Evolutionary conservation across 53 echinoderm and acorn worm species (phyloP).

Genomic region (Echinometra lucunter): DNA sequence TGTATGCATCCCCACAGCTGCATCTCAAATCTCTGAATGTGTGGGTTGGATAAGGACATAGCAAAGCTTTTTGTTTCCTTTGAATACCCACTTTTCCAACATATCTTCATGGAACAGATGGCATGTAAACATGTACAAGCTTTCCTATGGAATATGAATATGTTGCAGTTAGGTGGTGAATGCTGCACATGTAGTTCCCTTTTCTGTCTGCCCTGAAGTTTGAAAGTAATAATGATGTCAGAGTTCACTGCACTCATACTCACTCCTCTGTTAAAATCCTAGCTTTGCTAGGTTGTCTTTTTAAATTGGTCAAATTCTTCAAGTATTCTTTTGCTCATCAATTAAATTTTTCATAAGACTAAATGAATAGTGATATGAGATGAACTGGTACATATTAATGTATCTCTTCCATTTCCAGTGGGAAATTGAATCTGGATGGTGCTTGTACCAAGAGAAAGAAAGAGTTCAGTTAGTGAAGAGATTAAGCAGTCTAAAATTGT

Average conservation of each 20-base stretch:
- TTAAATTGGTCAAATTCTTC: not conserved
- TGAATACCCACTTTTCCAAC: not conserved
- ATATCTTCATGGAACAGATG: not conserved
- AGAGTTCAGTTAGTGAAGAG: too few species aligned
- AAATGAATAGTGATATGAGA: not conserved
- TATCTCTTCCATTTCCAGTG: not conserved
- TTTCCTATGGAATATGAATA: not conserved
- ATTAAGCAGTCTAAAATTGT: too few species aligned
- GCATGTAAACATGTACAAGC: not conserved
- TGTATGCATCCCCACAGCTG: conserved; percentile 23
- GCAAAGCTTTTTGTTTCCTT: not conserved
- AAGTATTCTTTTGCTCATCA: not conserved
- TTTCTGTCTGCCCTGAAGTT: not conserved
- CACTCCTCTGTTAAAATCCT: not conserved
- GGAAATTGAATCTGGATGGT: too few species aligned
- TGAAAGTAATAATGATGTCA: not conserved
- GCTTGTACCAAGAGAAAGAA: too few species aligned
- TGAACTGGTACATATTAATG: not conserved
- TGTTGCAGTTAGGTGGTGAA: not conserved
- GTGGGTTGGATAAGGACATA: conserved; percentile 30
- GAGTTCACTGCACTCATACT: not conserved
- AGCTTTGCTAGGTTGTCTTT: too few species aligned
- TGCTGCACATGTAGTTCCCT: not conserved
- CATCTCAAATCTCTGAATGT: not conserved
- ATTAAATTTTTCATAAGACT: not conserved